Base-by-base conservation (phyloP, 1,140 invertebrate species). In the Drosophila lacertosa region DNA sequence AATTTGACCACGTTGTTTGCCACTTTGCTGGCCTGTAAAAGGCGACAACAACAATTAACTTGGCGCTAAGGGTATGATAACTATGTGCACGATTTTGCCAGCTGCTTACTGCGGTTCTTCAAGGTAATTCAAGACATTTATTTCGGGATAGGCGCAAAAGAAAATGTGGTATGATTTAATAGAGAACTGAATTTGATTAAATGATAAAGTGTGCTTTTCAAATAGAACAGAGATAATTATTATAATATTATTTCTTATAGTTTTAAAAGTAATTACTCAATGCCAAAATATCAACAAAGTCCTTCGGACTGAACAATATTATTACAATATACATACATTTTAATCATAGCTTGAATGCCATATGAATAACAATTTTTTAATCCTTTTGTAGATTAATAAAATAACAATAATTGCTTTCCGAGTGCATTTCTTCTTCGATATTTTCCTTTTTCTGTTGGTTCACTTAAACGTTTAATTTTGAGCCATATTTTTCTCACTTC, bases 1-100 rank as follows among this genome's bases (percentile, higher is more conserved):
- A 80, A 86, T 83, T 45, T 70, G 81, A 71, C 54, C 76, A 86
- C 72, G 72, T 80, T 80, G 67, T 80, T 74, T 58, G 80, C 66
- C 67, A 80, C 76, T 64, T 80, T 70, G 60, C 63, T 70, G 55
- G 18, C 55, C 24, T 47, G 32, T 35, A 48, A 59, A 73, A 59
- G 48, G 45, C 39, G 45, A 50, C 33, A 64, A 60, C 64, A 71
- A 81, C 74, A 70, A 76, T 65, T 53, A 68, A 64, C 67, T 47
- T 51, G 50, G 13, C 51, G 26, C 58, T 50, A 20, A 57, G 59
- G 70, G 45, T 62, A 37, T 16, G 7, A 45, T 65, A 57, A 57
- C 62, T 65, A 55, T 65, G 32, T 45, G 11, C 18, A 18, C 24
- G 15, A 22, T 6, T 67, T 44, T 50, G 64, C 4, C 24, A 59